A percentile compares a stretch with the other conserved stretches of the same genome.
Evolutionary conservation across 1,140 invertebrate species (phyloP).

Genomic region (Semibalanus balanoides): DNA sequence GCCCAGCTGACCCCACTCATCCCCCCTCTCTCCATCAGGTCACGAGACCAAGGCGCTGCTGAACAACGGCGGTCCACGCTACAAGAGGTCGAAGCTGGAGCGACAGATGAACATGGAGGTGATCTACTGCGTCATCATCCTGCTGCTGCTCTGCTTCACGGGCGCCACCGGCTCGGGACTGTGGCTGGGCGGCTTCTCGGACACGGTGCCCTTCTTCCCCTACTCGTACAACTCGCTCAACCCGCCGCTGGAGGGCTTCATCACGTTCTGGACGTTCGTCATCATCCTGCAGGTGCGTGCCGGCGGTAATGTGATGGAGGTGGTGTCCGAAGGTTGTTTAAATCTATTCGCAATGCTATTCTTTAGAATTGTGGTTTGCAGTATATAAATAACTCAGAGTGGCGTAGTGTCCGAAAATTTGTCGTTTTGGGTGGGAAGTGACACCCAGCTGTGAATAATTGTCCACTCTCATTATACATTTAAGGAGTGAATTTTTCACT

Average conservation of each 20-base stretch:
- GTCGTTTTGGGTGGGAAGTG: too few relatives aligned
- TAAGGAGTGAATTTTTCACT: too few relatives aligned
- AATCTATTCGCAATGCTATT: too few relatives aligned
- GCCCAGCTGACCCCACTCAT: too few relatives aligned
- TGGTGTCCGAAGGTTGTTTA: too few relatives aligned
- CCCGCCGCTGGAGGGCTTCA: constrained; percentile 60
- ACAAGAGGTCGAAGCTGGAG: constrained; percentile 85
- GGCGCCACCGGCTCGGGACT: constrained; percentile 78
- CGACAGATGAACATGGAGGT: constrained; percentile 89
- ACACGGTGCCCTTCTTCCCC: constrained; percentile 29
- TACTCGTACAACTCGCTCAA: constrained; percentile 10
- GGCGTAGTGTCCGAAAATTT: too few relatives aligned
- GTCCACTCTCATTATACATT: too few relatives aligned
- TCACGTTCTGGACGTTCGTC: constrained; percentile 88
- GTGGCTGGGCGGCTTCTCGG: constrained; percentile 42
- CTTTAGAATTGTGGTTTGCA: too few relatives aligned
- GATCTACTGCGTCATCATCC: constrained; percentile 87
- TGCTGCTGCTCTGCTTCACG: constrained; percentile 75
- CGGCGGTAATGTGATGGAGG: too few relatives aligned
- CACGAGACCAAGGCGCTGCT: constrained; percentile 97
- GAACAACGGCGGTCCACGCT: constrained; percentile 88
- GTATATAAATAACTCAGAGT: too few relatives aligned
- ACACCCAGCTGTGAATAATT: too few relatives aligned
- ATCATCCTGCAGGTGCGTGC: constrained; percentile 75
- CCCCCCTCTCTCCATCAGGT: constrained; percentile 41